A percentile compares a stretch with the other conserved stretches of the same genome.
Evolutionary conservation across 2,113 vertebrate genomes (phyloP).

Genomic region (Myiopsitta monachus): DNA sequence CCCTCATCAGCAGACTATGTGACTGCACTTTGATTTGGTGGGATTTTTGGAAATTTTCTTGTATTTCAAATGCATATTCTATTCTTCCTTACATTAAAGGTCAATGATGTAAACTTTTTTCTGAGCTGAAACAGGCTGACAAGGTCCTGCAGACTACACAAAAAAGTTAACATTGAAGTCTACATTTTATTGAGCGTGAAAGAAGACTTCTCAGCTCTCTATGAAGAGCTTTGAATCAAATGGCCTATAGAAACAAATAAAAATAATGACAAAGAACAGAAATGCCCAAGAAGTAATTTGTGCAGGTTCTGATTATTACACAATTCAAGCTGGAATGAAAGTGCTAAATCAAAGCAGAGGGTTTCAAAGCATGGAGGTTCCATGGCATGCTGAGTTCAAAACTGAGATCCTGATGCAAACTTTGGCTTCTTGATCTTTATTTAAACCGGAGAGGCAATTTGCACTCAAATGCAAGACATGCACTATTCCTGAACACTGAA

Average conservation of each 20-base stretch:
- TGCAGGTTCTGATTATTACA: background rate
- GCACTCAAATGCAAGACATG: background rate
- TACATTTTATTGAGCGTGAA: background rate
- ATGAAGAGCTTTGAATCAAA: background rate
- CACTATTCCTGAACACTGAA: background rate
- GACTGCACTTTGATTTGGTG: background rate
- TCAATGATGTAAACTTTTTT: background rate
- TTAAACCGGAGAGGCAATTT: background rate
- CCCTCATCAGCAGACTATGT: background rate
- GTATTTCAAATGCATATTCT: background rate
- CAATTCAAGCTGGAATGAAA: background rate
- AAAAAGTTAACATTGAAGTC: background rate
- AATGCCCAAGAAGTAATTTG: background rate
- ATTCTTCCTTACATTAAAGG: background rate
- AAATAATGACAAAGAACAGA: background rate
- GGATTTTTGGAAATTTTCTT: background rate
- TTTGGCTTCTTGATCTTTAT: background rate
- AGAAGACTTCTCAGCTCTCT: background rate
- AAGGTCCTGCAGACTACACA: background rate
- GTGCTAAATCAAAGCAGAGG: background rate
- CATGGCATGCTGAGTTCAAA: background rate
- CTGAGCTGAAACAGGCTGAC: background rate
- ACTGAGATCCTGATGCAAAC: background rate
- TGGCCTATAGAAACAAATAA: background rate
- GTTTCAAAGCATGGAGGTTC: background rate